Conservation (phyloP, 2,113 vertebrate species). For the Trogon melanurus region DNA sequence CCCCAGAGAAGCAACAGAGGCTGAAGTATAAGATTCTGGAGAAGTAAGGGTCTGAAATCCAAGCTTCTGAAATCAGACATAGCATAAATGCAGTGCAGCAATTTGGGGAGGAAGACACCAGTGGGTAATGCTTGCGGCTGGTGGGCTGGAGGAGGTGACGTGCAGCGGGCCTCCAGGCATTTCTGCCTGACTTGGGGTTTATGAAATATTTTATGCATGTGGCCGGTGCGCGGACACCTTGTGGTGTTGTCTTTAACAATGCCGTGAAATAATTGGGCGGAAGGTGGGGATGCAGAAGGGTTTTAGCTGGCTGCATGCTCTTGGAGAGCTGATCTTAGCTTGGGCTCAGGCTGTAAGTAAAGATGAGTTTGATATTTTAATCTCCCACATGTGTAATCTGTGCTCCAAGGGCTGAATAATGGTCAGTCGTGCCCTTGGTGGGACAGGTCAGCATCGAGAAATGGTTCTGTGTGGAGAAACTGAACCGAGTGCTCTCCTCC, state of each 20-base stretch:
- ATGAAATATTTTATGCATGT: rapidly evolving
- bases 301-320: neutral
- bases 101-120: neutral
- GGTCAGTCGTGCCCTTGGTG: rapidly evolving
- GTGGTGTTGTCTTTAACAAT: rapidly evolving
- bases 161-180: neutral
- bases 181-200: neutral
- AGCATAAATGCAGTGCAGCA: neutral
- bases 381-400: rapidly evolving
- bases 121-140: rapidly evolving
- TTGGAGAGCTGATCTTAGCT: neutral
- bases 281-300: neutral
- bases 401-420: neutral
- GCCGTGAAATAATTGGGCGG: rapidly evolving
- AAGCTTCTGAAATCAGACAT: neutral
- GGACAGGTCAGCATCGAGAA: neutral
- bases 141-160: rapidly evolving
- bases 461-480: neutral
- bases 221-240: neutral
- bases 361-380: neutral
- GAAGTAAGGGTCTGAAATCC: neutral
- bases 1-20: neutral
- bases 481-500: rapidly evolving
- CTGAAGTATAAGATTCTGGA: neutral
- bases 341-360: neutral